These are phyloP conservation scores for Hydriomena furcata DNA, from an alignment of 2,888 invertebrate genomes.

Conservation along the genomic window DNA sequence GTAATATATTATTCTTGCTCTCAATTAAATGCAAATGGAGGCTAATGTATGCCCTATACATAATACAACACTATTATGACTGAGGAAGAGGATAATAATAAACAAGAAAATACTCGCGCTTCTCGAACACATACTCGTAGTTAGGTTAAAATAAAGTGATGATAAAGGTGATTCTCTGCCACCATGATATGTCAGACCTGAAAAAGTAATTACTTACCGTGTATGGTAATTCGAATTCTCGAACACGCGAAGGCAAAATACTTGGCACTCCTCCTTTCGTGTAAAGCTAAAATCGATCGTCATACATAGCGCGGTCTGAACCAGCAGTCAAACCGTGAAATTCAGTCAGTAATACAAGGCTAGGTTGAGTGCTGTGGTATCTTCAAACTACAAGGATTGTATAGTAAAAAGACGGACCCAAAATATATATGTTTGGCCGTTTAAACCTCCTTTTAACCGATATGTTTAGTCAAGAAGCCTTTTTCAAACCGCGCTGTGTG, in stretches of 20 bases:
- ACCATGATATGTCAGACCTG: not conserved
- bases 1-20: not conserved
- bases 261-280: conserved; percentile 15
- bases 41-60: too few species aligned
- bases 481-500: too few species aligned
- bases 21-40: too few species aligned
- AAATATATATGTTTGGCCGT: too few species aligned
- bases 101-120: not conserved
- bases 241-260: conserved; percentile 18
- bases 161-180: not conserved
- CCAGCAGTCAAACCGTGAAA: conserved; percentile 9
- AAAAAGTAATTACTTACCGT: conserved; percentile 1
- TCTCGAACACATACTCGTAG: not conserved
- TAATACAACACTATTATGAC: not conserved
- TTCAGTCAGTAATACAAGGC: conserved; percentile 4
- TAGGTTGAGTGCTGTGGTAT: not conserved
- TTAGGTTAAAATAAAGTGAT: not conserved
- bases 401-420: too few species aligned
- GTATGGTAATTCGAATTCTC: conserved; percentile 9
- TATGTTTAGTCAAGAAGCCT: too few species aligned
- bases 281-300: conserved; percentile 18
- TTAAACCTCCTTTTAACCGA: too few species aligned
- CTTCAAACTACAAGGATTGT: not conserved
- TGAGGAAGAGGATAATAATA: not conserved
- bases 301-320: conserved; percentile 8